Evolutionary conservation across 2,113 vertebrate species (phyloP), one percentile per base, ranked within the genome.

Genomic region (Barnardius zonarius): DNA sequence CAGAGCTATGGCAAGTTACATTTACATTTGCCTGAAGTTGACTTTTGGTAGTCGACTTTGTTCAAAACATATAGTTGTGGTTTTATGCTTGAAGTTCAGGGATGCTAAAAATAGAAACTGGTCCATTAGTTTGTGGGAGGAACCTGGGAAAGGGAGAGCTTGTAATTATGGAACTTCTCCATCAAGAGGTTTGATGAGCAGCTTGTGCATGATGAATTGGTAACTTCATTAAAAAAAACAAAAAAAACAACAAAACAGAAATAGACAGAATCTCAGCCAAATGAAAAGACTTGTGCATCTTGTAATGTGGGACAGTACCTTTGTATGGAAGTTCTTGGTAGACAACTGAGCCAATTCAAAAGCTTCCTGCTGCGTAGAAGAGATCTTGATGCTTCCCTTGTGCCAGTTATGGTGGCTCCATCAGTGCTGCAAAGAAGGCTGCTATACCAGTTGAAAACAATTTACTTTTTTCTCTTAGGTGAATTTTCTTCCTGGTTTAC

Each of bases 61-160:
- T 63, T 52, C 23, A 46, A 55, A 91, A 75, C 6, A n/a, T 0
- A 0, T 39, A 13, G 9, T n/a, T 70, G 28, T 46, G n/a, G 54
- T 72, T 92, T 80, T 76, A 8, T 62, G 16, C 69, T 84, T 80
- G 72, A 85, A 64, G 25, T 76, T 73, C 76, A 80, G 46, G 24
- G 18, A 35, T 83, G 5, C 28, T 84, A 52, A 69, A 68, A 88
- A 31, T 44, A 80, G 44, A 17, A 86, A 18, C 17, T 5, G 11
- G 7, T 49, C 49, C 15, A 20, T 80, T 67, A 66, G 43, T 86
- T 52, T 86, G 68, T 68, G 41, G 49, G 83, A 88, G 31, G 54
- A 85, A 80, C 35, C 43, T 37, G 33, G 35, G 24, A 52, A 92
- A 70, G 9, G 30, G 33, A 76, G 67, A 52, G 49, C n/a, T 80